Base-by-base conservation (phyloP, 2,888 invertebrate genomes). In the Dysmachus trigonus region DNA sequence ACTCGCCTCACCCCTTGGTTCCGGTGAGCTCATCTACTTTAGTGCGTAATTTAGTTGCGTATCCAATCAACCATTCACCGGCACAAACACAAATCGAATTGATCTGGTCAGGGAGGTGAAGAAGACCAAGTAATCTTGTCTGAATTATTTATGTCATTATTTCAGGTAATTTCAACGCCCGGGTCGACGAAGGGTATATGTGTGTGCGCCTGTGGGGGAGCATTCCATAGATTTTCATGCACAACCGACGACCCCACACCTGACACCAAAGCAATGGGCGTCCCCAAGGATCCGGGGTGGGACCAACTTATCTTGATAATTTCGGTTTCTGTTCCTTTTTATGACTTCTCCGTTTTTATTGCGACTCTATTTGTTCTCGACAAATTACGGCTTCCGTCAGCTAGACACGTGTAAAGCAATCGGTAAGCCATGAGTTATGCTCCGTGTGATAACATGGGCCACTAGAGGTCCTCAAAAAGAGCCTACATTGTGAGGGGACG, bases 121-220 rank as follows among this genome's bases (percentile, higher is more conserved):
- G 62, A 47, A 33, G 62, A 47, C 35, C 22, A 18, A 18, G 62
- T 82, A 82, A 82, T 53, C 81, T 82, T 62, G 33, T 10, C 81
- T 82, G 81, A 82, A 82, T 82, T 82, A 82, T 82, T 82, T 82
- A 82, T 82, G 62, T 62, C 81, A 82, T 82, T 82, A 82, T 82
- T 82, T 82, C 62, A 62, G 81, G 81, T 62, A 62, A 82, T 82
- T 82, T 82, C 62, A 22, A 62, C 62, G 27, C 62, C 22, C 62
- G 8, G 2, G 2, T 62, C 22, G 18, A 51, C 18, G 51, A 18
- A 22, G 7, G n/a, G 71, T 71, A 13, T 41, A 8, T 8, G 41
- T 18, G 62, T 62, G 27, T 18, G 10, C 7, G 8, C 22, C 18
- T 13, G 0, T 62, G 27, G n/a, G 62, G 53, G 1, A 27, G 1